Base-by-base conservation (phyloP, 2,113 vertebrate genomes). In the Sminthopsis crassicaudata region DNA sequence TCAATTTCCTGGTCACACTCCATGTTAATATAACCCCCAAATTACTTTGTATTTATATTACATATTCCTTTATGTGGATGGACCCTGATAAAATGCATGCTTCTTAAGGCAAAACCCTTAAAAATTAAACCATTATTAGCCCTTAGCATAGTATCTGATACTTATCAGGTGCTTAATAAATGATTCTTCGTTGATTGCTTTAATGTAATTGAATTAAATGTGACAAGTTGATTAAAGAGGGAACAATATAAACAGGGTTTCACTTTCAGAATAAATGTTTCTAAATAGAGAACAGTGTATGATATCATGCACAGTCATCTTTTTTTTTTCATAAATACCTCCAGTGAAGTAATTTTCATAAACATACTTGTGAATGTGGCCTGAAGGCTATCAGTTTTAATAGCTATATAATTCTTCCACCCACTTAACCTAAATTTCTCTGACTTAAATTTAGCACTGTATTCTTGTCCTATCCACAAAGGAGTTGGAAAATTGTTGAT, bases 361-460 rank as follows among this genome's bases (percentile, higher is more conserved):
- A 76, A 76, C 67, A 67, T 5, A 76, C 16, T 76, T 76, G 16
- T 76, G 67, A 76, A 76, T n/a, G 67, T 92, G n/a, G 67, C 42
- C 8, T 1, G 26, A 48, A 50, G 91, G 0, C 36, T 48, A 94
- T 46, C 91, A 93, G 46, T 0, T 92, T 96, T 92, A 76, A 76
- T 76, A n/a, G 67, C n/a, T 76, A 42, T 50, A 25, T 89, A 95
- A 94, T 57, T 96, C 36, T 94, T 14, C 2, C 53, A 93, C 50
- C 54, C 48, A 93, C 67, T 91, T 46, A 94, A 50, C 93, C 8
- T n/a, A 55, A 93, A 60, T 94, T 91, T 96, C 26, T 91, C 91
- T 60, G 12, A 94, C 27, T 90, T 96, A 23, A 54, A 36, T 24
- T 92, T 53, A 89, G 88, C 67, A 76, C 67, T 94, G 46, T 6